Evolutionary conservation across 2,797 vertebrate genomes (phyloP).

Genomic region (Myotis findleyi): DNA sequence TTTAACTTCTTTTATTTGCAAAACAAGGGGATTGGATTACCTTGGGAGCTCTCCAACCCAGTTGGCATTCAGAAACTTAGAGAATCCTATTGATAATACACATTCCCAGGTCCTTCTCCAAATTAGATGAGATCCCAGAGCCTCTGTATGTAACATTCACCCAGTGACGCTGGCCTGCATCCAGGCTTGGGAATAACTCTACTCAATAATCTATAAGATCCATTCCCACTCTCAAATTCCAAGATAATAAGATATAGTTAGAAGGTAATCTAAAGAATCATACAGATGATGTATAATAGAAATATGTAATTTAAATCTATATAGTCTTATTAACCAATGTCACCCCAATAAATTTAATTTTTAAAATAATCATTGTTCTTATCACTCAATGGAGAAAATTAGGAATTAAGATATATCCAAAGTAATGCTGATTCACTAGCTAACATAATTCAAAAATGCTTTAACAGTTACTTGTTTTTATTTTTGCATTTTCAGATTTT

Average conservation of each 20-base stretch:
- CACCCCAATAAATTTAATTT: background rate
- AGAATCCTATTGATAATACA: background rate
- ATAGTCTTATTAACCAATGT: background rate
- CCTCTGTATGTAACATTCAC: background rate
- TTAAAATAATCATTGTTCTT: background rate
- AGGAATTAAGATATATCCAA: background rate
- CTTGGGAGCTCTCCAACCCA: background rate
- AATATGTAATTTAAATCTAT: background rate
- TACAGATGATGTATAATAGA: background rate
- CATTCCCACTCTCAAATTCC: background rate
- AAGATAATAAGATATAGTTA: background rate
- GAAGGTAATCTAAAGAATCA: background rate
- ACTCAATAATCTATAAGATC: background rate
- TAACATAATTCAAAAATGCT: background rate
- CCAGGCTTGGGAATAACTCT: background rate
- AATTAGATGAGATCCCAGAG: background rate
- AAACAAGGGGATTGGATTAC: background rate
- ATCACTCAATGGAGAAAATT: background rate
- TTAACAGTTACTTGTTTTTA: background rate
- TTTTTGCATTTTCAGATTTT: constrained; percentile 1
- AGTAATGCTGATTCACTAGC: background rate
- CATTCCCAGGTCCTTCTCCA: background rate
- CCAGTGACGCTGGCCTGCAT: background rate
- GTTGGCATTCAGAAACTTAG: background rate
- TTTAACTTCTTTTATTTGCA: background rate